Conservation (phyloP, 64 coral and sea anemone genomes). For the Cladopsammia gracilis region DNA sequence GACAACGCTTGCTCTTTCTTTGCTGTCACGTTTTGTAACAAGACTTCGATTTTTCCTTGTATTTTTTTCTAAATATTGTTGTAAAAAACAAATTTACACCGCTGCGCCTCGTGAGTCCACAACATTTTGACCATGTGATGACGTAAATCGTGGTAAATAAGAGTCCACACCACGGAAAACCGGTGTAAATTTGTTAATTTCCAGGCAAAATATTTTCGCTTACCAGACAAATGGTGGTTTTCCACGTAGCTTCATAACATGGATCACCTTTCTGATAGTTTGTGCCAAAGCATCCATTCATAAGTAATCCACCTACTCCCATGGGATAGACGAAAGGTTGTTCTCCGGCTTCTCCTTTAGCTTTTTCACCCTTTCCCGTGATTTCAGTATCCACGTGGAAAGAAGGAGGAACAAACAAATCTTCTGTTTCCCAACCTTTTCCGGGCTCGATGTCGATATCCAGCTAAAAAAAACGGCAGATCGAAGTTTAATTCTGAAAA, state of each 20-base stretch:
- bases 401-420: not conserved
- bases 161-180: no score
- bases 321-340: not conserved
- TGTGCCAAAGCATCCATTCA: slow-evolving; percentile 4
- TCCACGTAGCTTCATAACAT: not conserved
- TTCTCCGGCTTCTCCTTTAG: not conserved
- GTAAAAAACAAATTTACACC: no score
- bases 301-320: not conserved
- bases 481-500: no score
- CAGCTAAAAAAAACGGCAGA: not conserved
- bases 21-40: no score
- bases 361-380: not conserved
- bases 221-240: not conserved
- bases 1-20: no score
- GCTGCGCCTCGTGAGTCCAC: no score
- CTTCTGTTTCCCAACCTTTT: not conserved
- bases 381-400: not conserved
- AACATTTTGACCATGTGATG: no score
- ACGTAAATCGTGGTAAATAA: no score
- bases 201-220: not conserved
- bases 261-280: not conserved
- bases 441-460: not conserved
- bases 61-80: no score
- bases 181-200: no score
- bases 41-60: no score